Evolutionary conservation across 2,888 invertebrate species (phyloP).

Genomic region (Phengaris arion): DNA sequence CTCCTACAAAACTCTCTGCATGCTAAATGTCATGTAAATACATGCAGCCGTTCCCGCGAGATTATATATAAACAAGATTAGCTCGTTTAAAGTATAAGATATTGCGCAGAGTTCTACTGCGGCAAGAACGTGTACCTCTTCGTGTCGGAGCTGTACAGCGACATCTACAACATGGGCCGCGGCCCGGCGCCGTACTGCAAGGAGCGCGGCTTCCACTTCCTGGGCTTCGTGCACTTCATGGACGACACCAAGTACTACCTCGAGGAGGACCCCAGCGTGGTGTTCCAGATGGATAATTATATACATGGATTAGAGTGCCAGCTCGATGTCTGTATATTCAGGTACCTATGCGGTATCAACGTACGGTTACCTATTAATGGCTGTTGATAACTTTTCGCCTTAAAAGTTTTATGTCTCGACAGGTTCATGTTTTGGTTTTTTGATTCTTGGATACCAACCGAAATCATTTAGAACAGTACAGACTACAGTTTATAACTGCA

Average conservation of each 20-base stretch:
- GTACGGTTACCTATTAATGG: not conserved
- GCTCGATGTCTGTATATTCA: slow-evolving; percentile 62
- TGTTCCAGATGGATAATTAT: slow-evolving; percentile 66
- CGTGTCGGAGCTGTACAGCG: slow-evolving; percentile 66
- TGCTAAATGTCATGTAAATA: too few species aligned
- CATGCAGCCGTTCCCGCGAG: too few species aligned
- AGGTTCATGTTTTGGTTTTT: too few species aligned
- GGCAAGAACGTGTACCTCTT: slow-evolving; percentile 70
- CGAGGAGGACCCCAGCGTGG: slow-evolving; percentile 64
- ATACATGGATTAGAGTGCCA: slow-evolving; percentile 71
- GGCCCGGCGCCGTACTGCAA: slow-evolving; percentile 62
- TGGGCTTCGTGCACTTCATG: slow-evolving; percentile 67
- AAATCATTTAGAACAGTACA: too few species aligned
- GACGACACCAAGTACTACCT: slow-evolving; percentile 63
- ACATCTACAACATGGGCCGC: slow-evolving; percentile 67
- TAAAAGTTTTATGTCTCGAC: not conserved
- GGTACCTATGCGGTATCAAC: slow-evolving; percentile 46
- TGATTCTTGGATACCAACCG: too few species aligned
- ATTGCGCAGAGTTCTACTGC: slow-evolving; percentile 62
- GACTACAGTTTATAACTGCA: too few species aligned
- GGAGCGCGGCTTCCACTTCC: slow-evolving; percentile 62
- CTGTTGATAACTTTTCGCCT: too few species aligned
- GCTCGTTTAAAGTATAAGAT: too few species aligned
- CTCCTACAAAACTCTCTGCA: too few species aligned
- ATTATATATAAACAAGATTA: too few species aligned